Percentiles rank a stretch among this genome's conserved stretches.
phyloP scores from a whole-genome alignment of 2,797 vertebrate species.

The Anomalospiza imberbis region DNA sequence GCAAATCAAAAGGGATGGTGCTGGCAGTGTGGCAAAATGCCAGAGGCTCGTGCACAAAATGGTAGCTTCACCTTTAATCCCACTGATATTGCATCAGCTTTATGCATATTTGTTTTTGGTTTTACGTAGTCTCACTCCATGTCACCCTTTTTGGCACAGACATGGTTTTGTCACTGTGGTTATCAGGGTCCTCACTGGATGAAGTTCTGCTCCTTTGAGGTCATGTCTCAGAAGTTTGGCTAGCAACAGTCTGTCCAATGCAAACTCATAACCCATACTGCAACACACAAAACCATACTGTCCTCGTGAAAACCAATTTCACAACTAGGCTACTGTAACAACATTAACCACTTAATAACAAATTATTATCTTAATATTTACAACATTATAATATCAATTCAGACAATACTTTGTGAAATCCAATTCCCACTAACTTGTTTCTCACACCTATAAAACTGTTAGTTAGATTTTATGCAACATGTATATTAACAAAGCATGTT shows the following conservation, averaged over 20 bases:
- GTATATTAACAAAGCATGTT: neutral
- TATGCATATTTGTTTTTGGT: neutral
- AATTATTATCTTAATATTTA: neutral
- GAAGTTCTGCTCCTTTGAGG: neutral
- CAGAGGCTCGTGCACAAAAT: neutral
- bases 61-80: neutral
- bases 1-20: neutral
- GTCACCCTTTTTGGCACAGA: fast-evolving
- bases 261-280: neutral
- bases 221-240: neutral
- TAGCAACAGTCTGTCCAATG: neutral
- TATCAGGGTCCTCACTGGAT: neutral
- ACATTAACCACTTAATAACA: neutral
- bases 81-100: neutral
- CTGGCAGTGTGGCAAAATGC: fast-evolving
- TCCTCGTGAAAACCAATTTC: neutral
- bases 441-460: neutral
- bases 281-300: neutral
- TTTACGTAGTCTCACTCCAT: fast-evolving
- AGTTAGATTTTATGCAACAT: neutral
- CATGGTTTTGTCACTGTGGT: neutral
- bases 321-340: neutral
- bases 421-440: neutral
- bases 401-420: neutral
- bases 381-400: neutral